phyloP scores from a whole-genome alignment of 2,888 invertebrate genomes.

The Drosophila setosimentum region DNA sequence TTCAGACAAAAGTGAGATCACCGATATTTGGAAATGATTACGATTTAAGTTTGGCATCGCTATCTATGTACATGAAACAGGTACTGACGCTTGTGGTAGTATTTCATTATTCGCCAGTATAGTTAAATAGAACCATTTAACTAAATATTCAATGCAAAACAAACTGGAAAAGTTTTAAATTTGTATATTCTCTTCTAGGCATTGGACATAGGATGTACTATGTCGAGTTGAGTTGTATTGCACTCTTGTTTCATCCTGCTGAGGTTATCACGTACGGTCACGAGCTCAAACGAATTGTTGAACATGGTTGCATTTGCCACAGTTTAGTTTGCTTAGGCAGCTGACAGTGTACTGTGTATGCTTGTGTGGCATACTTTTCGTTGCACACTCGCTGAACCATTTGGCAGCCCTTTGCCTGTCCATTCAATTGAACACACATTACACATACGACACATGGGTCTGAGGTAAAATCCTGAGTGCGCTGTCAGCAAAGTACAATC shows the following conservation, averaged over 20 bases:
- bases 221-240: not conserved
- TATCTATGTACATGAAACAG: not conserved
- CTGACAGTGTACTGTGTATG: constrained; percentile 21
- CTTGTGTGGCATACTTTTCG: constrained; percentile 11
- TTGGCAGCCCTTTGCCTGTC: constrained; percentile 56
- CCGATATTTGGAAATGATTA: not conserved
- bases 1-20: not conserved
- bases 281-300: not conserved
- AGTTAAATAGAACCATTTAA: not conserved
- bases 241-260: not conserved
- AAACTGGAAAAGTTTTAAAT: not conserved
- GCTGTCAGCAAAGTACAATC: constrained; percentile 58
- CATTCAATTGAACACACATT: constrained; percentile 65
- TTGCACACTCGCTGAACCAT: constrained; percentile 37
- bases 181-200: not conserved
- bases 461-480: constrained; percentile 48
- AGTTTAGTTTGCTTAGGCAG: constrained; percentile 17
- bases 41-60: not conserved
- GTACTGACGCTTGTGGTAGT: not conserved
- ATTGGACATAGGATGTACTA: too few species aligned
- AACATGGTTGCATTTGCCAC: constrained; percentile 8
- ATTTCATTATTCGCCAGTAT: not conserved
- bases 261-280: not conserved
- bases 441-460: constrained; percentile 64
- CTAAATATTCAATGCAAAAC: not conserved